Conservation (phyloP, 2,797 vertebrate species). For the Myotis findleyi region DNA sequence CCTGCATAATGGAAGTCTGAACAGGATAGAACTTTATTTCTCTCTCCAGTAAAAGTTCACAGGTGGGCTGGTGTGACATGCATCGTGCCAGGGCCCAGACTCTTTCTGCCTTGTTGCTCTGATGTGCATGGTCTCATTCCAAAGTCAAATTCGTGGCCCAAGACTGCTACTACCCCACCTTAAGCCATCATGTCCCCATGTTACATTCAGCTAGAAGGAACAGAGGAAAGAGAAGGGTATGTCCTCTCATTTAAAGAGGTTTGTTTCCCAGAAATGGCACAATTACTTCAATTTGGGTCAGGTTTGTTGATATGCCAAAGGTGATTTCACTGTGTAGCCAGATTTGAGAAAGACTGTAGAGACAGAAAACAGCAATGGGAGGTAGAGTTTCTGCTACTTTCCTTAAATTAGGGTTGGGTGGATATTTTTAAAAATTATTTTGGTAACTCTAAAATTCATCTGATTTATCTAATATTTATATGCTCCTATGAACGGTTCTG, state of each 20-base stretch:
- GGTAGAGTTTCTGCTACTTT: neutral
- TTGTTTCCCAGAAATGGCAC: neutral
- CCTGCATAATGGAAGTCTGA: neutral
- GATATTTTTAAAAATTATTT: neutral
- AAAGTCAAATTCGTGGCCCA: neutral
- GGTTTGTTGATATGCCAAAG: neutral
- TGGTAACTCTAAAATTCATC: neutral
- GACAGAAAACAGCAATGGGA: neutral
- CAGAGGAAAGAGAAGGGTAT: neutral
- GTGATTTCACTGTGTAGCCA: neutral
- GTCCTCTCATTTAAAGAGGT: neutral
- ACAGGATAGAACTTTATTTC: neutral
- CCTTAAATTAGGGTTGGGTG: neutral
- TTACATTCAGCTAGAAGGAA: neutral
- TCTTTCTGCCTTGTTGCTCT: neutral
- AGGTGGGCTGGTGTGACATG: neutral
- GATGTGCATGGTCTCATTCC: neutral
- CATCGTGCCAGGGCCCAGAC: neutral
- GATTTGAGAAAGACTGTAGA: neutral
- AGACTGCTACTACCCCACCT: neutral
- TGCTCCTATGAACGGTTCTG: neutral
- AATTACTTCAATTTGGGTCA: neutral
- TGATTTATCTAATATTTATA: neutral
- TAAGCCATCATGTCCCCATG: neutral
- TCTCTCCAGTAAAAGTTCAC: neutral